Conservation (phyloP, 2,113 vertebrate species). For the Pteronura brasiliensis region DNA sequence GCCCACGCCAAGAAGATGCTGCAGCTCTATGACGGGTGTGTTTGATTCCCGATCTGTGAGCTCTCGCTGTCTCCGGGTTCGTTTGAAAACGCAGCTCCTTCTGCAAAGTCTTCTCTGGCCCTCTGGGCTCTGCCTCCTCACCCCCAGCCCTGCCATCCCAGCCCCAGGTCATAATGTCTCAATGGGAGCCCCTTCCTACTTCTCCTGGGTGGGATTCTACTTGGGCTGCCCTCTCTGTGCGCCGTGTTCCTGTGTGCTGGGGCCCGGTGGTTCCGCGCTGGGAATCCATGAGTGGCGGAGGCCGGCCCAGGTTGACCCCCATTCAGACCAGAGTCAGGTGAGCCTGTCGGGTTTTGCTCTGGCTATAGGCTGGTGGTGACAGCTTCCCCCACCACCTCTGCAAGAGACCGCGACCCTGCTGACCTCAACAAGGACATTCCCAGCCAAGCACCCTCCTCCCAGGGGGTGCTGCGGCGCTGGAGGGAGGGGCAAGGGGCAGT, state of each 20-base stretch:
- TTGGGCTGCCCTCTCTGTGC: rapidly evolving
- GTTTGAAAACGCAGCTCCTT: rapidly evolving
- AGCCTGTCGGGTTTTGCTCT: not conserved
- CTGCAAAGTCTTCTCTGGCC: not conserved
- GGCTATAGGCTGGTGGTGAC: not conserved
- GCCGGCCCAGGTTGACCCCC: not conserved
- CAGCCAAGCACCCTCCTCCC: rapidly evolving
- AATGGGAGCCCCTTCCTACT: not conserved
- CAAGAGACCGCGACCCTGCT: not conserved
- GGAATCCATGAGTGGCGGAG: too few species aligned
- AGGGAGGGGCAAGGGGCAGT: not conserved
- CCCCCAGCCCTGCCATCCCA: not conserved
- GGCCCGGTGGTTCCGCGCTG: not conserved
- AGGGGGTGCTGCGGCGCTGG: not conserved
- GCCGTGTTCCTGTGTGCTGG: too few species aligned
- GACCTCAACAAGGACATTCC: rapidly evolving
- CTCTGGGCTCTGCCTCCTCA: rapidly evolving
- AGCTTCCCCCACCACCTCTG: rapidly evolving
- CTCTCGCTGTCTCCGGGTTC: not conserved
- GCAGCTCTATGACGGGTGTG: rapidly evolving
- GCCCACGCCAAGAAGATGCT: not conserved
- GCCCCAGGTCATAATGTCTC: not conserved
- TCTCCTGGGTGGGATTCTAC: not conserved
- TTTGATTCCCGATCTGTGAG: rapidly evolving
- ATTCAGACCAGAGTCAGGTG: not conserved